These are phyloP conservation scores for Turdus rufiventris DNA, from an alignment of 2,113 vertebrate species.

Conservation along the genomic window DNA sequence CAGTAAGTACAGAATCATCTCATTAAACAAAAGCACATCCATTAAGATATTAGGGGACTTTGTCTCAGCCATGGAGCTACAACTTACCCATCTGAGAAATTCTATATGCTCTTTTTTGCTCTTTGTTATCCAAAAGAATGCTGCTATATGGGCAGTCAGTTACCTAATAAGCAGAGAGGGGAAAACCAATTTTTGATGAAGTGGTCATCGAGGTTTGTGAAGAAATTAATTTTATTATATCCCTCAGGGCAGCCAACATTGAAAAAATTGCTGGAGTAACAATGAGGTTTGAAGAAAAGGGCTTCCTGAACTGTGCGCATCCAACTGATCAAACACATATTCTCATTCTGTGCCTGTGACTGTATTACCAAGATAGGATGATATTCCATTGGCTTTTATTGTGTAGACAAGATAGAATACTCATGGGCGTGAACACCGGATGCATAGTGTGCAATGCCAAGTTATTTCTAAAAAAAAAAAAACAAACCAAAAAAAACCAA, in stretches of 20 bases:
- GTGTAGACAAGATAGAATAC: not conserved
- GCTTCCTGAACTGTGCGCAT: not conserved
- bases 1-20: not conserved
- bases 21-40: not conserved
- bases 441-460: not conserved
- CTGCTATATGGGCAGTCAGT: not conserved
- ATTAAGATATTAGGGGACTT: not conserved
- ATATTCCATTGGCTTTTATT: not conserved
- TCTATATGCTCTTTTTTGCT: not conserved
- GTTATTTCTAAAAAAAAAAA: not conserved
- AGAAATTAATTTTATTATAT: not conserved
- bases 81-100: not conserved
- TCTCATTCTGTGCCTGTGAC: not conserved
- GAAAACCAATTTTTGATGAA: not conserved
- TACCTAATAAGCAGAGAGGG: not conserved
- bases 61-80: not conserved
- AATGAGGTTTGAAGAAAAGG: not conserved
- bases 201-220: not conserved
- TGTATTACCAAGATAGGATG: not conserved
- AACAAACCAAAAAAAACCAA: not conserved
- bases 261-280: not conserved
- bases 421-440: not conserved
- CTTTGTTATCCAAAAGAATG: not conserved
- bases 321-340: not conserved
- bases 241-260: not conserved